Conservation (phyloP, 2,113 vertebrate species). For the Stigmatopora nigra region DNA sequence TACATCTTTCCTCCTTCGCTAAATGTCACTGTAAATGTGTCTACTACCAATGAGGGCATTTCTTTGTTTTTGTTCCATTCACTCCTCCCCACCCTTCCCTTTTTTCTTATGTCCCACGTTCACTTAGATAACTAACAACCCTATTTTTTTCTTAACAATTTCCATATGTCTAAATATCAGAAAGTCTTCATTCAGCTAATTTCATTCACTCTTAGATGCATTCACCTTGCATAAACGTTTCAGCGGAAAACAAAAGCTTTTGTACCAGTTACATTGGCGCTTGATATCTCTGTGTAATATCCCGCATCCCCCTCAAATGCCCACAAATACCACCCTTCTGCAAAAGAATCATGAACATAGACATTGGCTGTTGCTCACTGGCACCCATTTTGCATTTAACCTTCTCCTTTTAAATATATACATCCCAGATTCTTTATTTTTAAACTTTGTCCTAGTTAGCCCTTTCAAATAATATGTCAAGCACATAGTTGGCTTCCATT, state of each 20-base stretch:
- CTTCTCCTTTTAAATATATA: not conserved
- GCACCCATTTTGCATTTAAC: slow-evolving; percentile 11
- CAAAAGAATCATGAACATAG: slow-evolving; percentile 13
- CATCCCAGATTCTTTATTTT: slow-evolving; percentile 11
- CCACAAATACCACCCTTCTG: slow-evolving; percentile 3
- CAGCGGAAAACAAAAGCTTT: slow-evolving; percentile 39
- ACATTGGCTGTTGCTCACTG: slow-evolving; percentile 14
- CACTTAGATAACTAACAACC: slow-evolving; percentile 32
- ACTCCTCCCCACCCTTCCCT: not conserved
- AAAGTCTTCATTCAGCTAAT: slow-evolving; percentile 49
- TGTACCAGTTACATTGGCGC: slow-evolving; percentile 43
- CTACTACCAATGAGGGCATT: slow-evolving; percentile 59
- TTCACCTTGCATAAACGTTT: slow-evolving; percentile 48
- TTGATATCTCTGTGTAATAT: slow-evolving; percentile 43
- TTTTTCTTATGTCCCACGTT: slow-evolving; percentile 2
- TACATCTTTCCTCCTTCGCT: slow-evolving; percentile 54
- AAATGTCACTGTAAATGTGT: slow-evolving; percentile 72
- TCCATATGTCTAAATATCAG: slow-evolving; percentile 47
- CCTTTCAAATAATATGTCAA: slow-evolving; percentile 25
- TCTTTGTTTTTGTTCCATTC: slow-evolving; percentile 50
- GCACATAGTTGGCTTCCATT: slow-evolving; percentile 40
- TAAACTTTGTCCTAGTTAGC: slow-evolving; percentile 11
- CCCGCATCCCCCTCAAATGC: not conserved
- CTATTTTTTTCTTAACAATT: slow-evolving; percentile 23
- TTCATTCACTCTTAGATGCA: slow-evolving; percentile 45